Evolutionary conservation across 1,140 invertebrate species (phyloP), one percentile per base, ranked within the genome.

Genomic region (Nephila pilipes): DNA sequence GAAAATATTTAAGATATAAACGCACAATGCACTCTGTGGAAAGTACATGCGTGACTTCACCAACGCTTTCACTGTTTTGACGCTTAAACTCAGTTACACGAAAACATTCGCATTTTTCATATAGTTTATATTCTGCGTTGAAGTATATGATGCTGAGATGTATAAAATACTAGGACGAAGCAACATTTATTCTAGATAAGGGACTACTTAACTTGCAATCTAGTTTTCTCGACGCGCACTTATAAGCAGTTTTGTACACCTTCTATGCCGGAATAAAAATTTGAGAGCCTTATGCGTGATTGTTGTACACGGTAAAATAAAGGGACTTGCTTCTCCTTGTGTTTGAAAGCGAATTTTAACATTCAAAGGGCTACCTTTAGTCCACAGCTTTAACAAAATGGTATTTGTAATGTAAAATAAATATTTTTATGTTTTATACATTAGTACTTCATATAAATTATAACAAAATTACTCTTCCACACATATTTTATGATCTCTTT

Each of bases 1-100:
- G 88, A 90, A 90, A 80, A 90, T 90, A 90, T 90, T 79, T 81
- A 57, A 69, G 46, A 36, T 54, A 32, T 87, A 60, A 60, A 60
- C 55, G 85, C 58, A 87, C 57, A 87, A 60, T 60, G 85, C 32
- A 14, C 57, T 22, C 20, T 60, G 55, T 22, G 25, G 32, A 87
- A 87, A 87, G 32, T 25, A 29, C 80, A 46, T 54, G 80, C 80
- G 38, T 55, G 36, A 81, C 38, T 55, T 29, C 32, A 14, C 65
- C n/a, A 25, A n/a, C n/a, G 57, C 69, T 25, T 83, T 16, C 80
- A 25, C 81, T 83, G 46, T 55, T 54, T 57, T 55, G 36, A 36
- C 46, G 79, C n/a, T 81, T 55, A 55, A 83, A 83, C 54, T 54
- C 46, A 83, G 81, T 83, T 83, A 83, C 81, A 83, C 81, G 81